Evolutionary conservation across 2,888 invertebrate genomes (phyloP).

Genomic region (Agonum fuliginosum): DNA sequence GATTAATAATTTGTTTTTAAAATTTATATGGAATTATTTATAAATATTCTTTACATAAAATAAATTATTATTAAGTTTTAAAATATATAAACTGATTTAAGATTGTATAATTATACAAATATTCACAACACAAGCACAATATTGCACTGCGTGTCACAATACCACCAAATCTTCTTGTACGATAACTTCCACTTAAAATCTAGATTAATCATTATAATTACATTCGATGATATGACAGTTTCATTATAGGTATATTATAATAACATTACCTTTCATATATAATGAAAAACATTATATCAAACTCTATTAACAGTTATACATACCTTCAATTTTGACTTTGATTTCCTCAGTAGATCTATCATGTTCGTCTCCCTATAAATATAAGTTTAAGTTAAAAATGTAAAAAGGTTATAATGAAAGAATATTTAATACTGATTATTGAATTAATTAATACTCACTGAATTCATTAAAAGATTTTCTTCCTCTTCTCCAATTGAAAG

Average conservation of each 20-base stretch:
- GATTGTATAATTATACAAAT: no score
- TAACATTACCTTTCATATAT: neutral
- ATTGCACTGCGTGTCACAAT: slow-evolving; percentile 45
- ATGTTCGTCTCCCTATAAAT: slow-evolving; percentile 49
- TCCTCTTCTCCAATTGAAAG: slow-evolving; percentile 89
- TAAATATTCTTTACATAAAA: no score
- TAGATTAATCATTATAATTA: neutral
- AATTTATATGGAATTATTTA: no score
- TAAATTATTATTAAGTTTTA: neutral
- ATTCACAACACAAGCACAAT: slow-evolving; percentile 48
- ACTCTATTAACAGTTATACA: slow-evolving; percentile 11
- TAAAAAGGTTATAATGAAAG: neutral
- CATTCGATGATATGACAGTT: no score
- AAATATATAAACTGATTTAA: neutral
- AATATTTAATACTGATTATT: slow-evolving; percentile 1
- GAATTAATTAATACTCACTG: slow-evolving; percentile 78
- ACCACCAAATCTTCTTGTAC: slow-evolving; percentile 41
- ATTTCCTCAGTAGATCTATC: neutral
- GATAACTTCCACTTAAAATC: slow-evolving; percentile 26
- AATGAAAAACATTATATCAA: neutral
- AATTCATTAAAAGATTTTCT: slow-evolving; percentile 83
- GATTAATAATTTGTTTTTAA: no score
- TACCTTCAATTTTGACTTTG: slow-evolving; percentile 35
- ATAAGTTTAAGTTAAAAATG: neutral
- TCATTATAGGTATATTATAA: no score